Conservation (phyloP, 2,797 vertebrate genomes). For the Neopelma chrysocephalum region DNA sequence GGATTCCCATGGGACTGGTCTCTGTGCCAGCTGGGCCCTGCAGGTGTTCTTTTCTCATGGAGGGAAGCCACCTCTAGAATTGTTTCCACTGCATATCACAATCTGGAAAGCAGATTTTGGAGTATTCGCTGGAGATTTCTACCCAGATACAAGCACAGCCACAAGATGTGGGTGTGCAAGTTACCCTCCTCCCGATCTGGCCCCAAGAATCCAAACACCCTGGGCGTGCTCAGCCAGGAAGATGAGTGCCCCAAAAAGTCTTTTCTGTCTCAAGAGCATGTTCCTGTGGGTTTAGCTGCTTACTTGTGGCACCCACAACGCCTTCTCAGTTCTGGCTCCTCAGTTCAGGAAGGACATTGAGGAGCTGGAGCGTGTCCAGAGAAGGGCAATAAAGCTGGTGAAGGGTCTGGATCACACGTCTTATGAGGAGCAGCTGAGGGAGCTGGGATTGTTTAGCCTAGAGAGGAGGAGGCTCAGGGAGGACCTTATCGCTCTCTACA, state of each 20-base stretch:
- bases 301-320: background rate
- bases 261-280: background rate
- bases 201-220: background rate
- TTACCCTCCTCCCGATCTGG: background rate
- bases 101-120: background rate
- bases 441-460: background rate
- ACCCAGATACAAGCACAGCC: background rate
- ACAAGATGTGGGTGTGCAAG: accelerated
- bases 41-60: background rate
- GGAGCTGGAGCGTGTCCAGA: accelerated
- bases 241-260: background rate
- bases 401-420: background rate
- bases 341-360: background rate
- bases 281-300: background rate
- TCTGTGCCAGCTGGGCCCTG: background rate
- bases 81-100: accelerated
- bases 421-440: background rate
- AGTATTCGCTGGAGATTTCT: background rate
- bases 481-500: background rate
- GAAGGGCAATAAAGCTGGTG: background rate
- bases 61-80: background rate
- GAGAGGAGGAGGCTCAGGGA: background rate
- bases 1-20: background rate
- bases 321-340: background rate
- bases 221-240: background rate